Evolutionary conservation across 1,140 invertebrate species (phyloP), one percentile per base, ranked within the genome.

Genomic region (Diabrotica virgifera): DNA sequence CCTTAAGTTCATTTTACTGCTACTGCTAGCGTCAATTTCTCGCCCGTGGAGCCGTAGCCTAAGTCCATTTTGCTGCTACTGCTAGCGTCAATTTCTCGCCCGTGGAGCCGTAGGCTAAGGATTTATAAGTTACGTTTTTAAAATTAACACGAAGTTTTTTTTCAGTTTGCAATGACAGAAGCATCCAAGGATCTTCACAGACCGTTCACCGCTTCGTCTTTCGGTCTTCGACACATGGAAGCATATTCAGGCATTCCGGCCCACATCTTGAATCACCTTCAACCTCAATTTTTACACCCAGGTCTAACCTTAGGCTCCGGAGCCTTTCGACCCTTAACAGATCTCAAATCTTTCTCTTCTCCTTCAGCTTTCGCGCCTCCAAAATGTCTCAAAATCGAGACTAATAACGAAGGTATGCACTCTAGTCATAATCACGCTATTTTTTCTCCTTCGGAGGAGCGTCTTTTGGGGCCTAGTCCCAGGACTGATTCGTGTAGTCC

Each of bases 181-280:
- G 74, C 77, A 35, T 67, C 75, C 12, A 79, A 79, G 66, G 77
- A 79, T 36, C 64, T 79, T 13, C 75, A 79, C 59, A 66, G 78
- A 36, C 81, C 80, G 24, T 80, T 82, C 58, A 76, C 77, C 24
- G 76, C 80, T 24, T 72, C 81, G 7, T 77, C 78, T 12, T 84
- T 85, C 62, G 81, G 82, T 36, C 77, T 82, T 54, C 78, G 82
- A 12, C 81, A 82, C 67, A 82, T 83, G 79, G 84, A 84, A 65
- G 80, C 81, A n/a, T 84, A 84, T 68, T 74, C 80, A 12, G 79
- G 81, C 11, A 72, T 84, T 6, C 82, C 82, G n/a, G 81, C 82
- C 10, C 82, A 82, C 65, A 76, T 84, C 14, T 70, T 84, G 37
- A 83, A 83, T 66, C 80, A 82, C 67, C 70, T 84, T 36, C 82